Base-by-base conservation (phyloP, 1,140 invertebrate genomes). In the Philotrypesis tridentata region DNA sequence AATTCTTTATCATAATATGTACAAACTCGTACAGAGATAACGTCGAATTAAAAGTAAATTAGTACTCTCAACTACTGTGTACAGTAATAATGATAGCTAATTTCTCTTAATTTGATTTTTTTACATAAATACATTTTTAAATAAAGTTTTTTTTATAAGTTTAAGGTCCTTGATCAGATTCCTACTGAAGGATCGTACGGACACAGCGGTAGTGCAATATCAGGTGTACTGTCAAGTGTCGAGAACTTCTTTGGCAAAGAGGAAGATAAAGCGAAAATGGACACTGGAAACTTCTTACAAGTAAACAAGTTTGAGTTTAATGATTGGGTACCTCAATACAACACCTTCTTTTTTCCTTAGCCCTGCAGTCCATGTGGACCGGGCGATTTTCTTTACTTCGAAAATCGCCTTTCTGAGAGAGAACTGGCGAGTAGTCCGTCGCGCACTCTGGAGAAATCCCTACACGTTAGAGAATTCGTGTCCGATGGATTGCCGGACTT, bases 381-480 rank as follows among this genome's bases (percentile, higher is more conserved):
- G 14, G 23, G 73, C 7, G 85, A 88, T 81, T 88, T 87, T 70
- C 80, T 88, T 72, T 87, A 85, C 83, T 87, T 88, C 71, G 86
- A 86, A 73, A 87, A 85, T 77, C 86, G 84, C n/a, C 27, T 85
- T 7, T 55, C 74, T 37, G 82, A 83, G 27, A 86, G 84, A 71
- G 83, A 76, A 61, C 55, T 86, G 70, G 29, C 82, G 43, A 77
- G 29, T 76, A 84, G 76, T 82, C 76, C 87, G 5, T 77, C 80
- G n/a, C 82, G 74, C 48, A 83, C 84, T 31, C 74, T 84, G 48
- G 85, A 86, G 31, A 82, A 85, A 40, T 65, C 60, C 14, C 85
- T 83, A 12, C 85, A 86, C 31, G 84, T 85, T 63, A 68, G 71
- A 61, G 84, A 83, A 72, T 77, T 80, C 8, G 61, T 37, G 0